Evolutionary conservation across 1,140 invertebrate species (phyloP).

Genomic region (Drosophila dunni): DNA sequence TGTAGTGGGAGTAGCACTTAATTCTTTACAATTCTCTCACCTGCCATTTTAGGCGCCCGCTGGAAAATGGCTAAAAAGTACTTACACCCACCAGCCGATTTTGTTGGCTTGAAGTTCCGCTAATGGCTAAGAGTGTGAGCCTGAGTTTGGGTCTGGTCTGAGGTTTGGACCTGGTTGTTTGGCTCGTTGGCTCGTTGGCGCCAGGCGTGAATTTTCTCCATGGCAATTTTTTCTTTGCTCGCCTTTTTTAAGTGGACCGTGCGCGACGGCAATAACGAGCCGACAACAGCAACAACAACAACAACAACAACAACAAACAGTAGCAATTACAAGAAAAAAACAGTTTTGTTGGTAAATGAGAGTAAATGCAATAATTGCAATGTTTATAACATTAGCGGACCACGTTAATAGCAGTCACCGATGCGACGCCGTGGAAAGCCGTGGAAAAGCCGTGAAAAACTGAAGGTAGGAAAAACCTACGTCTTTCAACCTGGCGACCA

Average conservation of each 20-base stretch:
- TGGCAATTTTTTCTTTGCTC: conserved; percentile 68
- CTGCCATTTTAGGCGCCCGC: conserved; percentile 49
- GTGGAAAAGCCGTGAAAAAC: background rate
- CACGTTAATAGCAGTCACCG: conserved; percentile 69
- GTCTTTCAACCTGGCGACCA: conserved; percentile 32
- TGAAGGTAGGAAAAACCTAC: background rate
- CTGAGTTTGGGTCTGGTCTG: background rate
- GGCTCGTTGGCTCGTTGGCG: conserved; percentile 59
- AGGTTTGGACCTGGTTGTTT: conserved; percentile 34
- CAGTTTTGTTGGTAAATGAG: conserved; percentile 69
- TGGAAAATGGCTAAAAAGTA: background rate
- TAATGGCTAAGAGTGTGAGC: conserved; percentile 32
- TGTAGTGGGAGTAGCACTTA: conserved; percentile 13
- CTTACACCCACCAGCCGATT: no score
- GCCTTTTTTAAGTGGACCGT: conserved; percentile 71
- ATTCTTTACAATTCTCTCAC: conserved; percentile 56
- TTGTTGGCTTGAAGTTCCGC: conserved; percentile 16
- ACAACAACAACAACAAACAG: conserved; percentile 36
- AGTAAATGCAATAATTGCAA: conserved; percentile 83
- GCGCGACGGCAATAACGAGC: conserved; percentile 72
- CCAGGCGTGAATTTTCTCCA: conserved; percentile 74
- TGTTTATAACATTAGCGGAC: conserved; percentile 72
- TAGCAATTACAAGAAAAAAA: conserved; percentile 32
- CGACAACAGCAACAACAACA: conserved; percentile 37
- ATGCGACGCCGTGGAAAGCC: conserved; percentile 43